Evolutionary conservation across 1,140 invertebrate genomes (phyloP).

Genomic region (Leptestheria dahalacensis): DNA sequence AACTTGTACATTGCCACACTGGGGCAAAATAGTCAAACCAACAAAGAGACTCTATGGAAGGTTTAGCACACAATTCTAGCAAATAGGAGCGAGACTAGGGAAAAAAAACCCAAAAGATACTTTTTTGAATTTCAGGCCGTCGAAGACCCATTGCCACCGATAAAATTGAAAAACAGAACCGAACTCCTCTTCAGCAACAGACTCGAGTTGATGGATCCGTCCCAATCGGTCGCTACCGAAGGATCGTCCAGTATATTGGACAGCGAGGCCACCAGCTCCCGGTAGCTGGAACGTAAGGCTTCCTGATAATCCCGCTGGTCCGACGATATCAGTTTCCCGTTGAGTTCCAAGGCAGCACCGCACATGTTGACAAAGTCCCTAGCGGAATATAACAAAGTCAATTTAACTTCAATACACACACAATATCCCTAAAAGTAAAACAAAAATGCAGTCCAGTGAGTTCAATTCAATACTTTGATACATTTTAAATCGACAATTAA

Average conservation of each 20-base stretch:
- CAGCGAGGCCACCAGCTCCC: conserved; percentile 64
- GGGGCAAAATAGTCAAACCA: too few relatives aligned
- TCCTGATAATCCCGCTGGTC: conserved; percentile 84
- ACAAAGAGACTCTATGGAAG: too few relatives aligned
- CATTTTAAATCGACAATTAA: too few relatives aligned
- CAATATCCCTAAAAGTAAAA: conserved; percentile 19
- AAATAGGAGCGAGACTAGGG: background rate
- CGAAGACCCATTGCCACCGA: conserved; percentile 9
- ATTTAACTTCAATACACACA: too few relatives aligned
- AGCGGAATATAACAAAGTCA: too few relatives aligned
- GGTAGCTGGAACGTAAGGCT: conserved; percentile 64
- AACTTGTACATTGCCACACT: too few relatives aligned
- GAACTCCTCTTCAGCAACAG: conserved; percentile 9
- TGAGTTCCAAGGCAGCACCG: conserved; percentile 69
- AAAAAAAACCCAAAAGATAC: background rate
- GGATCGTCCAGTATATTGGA: conserved; percentile 28
- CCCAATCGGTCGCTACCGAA: conserved; percentile 15
- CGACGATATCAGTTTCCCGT: conserved; percentile 62
- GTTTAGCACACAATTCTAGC: background rate
- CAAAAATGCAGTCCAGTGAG: conserved; percentile 20
- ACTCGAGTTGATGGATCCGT: conserved; percentile 6
- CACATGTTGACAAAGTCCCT: conserved; percentile 79
- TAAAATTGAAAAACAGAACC: conserved; percentile 8
- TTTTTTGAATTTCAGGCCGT: conserved; percentile 2
- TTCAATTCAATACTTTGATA: too few relatives aligned